Percentiles rank a stretch among this genome's conserved stretches.
These are phyloP conservation scores for Scaptomyza tumidula DNA, from an alignment of 2,888 invertebrate species.

Conservation along the genomic window DNA sequence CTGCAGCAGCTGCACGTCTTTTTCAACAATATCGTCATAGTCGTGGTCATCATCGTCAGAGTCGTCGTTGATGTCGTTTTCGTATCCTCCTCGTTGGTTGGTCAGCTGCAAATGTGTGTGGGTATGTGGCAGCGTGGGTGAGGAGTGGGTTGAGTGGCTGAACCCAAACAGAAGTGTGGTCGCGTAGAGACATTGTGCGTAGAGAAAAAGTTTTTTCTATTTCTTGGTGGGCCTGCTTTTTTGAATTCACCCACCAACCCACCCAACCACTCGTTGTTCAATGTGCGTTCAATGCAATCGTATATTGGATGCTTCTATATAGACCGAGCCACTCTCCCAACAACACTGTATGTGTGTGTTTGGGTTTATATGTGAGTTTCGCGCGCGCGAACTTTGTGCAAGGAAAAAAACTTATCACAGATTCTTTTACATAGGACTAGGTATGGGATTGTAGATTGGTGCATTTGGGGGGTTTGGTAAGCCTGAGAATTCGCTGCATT, in stretches of 20 bases:
- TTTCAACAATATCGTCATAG: not conserved
- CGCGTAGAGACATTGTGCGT: slow-evolving; percentile 77
- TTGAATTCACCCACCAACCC: slow-evolving; percentile 4
- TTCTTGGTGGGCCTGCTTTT: slow-evolving; percentile 59
- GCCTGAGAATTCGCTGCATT: slow-evolving; percentile 59
- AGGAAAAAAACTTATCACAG: slow-evolving; percentile 73
- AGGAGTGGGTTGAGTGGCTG: slow-evolving; percentile 14
- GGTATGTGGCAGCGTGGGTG: slow-evolving; percentile 6
- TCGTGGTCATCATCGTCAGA: slow-evolving; percentile 33
- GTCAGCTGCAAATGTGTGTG: slow-evolving; percentile 49
- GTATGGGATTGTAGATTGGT: not conserved
- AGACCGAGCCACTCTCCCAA: slow-evolving; percentile 24
- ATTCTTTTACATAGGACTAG: slow-evolving; percentile 66
- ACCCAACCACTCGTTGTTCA: slow-evolving; percentile 9
- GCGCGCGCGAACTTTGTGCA: slow-evolving; percentile 74
- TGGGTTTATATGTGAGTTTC: slow-evolving; percentile 52
- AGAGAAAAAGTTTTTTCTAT: slow-evolving; percentile 75
- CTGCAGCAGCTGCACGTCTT: slow-evolving; percentile 63
- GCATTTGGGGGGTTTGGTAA: not conserved
- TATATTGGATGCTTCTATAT: slow-evolving; percentile 55
- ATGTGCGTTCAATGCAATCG: slow-evolving; percentile 52
- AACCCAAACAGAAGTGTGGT: slow-evolving; percentile 66
- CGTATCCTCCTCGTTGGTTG: slow-evolving; percentile 54
- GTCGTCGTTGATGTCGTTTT: slow-evolving; percentile 29
- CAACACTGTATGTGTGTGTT: slow-evolving; percentile 10